Base-by-base conservation (phyloP, 2,888 invertebrate species). In the Gandaritis pyraliata region DNA sequence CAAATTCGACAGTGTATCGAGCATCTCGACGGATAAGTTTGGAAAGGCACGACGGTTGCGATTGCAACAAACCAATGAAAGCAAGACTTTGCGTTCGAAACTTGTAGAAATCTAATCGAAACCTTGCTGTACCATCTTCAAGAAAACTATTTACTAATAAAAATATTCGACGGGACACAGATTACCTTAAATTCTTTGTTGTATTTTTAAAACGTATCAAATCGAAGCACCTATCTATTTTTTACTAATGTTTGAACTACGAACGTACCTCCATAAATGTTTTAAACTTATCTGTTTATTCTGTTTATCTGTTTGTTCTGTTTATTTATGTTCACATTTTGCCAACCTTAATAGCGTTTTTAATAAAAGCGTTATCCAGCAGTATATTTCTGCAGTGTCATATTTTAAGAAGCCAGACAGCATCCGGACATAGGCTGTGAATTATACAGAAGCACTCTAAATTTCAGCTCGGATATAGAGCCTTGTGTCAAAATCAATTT, bases 401-500 rank as follows among this genome's bases (percentile, higher is more conserved):
- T 80, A 82, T 80, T 82, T 76, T 74, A 73, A 74, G 75, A 74
- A 69, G 66, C 47, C 70, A 74, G 77, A 75, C 76, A 68, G 74
- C 75, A 75, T 80, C 77, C 79, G 80, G 80, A 83, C 84, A 84
- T 87, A 83, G 81, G 78, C 76, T 80, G 71, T 86, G 84, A 82
- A 86, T 86, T 83, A 85, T 81, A 82, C 74, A 87, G 71, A 72
- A 81, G 78, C 78, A 80, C 77, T 76, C 77, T 70, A 74, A 77
- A 77, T 69, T 74, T 72, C 73, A 76, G 77, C 72, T 76, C 78
- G 68, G 77, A 81, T 86, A 86, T 83, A 86, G 82, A 81, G 77
- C 73, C 76, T 78, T 77, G 76, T 85, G 87, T 89, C 88, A 86
- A 85, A 89, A 88, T 87, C 87, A 89, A 88, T 89, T 87, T 88